Conservation (phyloP, 2,113 vertebrate species). For the Eudyptes chrysolophus region DNA sequence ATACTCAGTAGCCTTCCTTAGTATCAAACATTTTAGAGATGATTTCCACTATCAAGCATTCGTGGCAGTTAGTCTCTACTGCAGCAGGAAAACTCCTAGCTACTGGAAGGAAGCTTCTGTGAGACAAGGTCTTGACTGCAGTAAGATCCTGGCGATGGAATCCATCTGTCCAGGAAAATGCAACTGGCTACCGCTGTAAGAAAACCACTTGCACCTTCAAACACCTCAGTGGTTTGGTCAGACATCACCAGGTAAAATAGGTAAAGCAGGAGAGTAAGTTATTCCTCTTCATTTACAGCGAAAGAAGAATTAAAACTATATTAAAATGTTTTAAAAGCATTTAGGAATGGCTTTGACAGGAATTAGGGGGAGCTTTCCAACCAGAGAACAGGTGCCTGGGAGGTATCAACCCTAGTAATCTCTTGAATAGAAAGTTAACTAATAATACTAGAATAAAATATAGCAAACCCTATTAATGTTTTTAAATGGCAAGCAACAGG, state of each 20-base stretch:
- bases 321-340: neutral
- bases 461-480: neutral
- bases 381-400: neutral
- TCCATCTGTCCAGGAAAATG: neutral
- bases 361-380: neutral
- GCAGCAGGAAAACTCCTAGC: neutral
- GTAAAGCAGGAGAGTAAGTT: neutral
- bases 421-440: neutral
- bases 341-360: neutral
- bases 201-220: neutral
- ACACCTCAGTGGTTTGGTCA: neutral
- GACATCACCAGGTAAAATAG: neutral
- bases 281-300: neutral
- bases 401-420: neutral
- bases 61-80: neutral
- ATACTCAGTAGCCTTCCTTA: neutral
- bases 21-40: neutral
- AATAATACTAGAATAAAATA: neutral
- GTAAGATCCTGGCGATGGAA: neutral
- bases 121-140: neutral
- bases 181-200: neutral
- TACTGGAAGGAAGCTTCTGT: neutral
- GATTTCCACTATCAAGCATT: neutral
- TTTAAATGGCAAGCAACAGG: neutral
- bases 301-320: neutral